Percentiles rank a stretch among this genome's conserved stretches.
Evolutionary conservation across 1,140 invertebrate genomes (phyloP).

Genomic region (Prorops nasuta): DNA sequence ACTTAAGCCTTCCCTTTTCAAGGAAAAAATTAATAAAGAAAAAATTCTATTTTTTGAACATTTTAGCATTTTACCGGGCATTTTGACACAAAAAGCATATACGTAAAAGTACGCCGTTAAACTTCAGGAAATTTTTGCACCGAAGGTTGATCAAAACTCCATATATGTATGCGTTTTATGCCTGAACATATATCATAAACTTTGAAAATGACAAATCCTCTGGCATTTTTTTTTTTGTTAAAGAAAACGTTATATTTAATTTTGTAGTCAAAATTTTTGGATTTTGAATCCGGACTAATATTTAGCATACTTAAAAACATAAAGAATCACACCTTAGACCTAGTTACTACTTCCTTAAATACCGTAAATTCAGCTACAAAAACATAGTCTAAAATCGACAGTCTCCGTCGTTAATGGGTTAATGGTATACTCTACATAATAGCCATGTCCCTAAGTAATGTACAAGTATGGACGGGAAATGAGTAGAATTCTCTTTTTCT

Average conservation of each 20-base stretch:
- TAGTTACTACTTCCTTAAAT: background rate
- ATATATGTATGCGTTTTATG: background rate
- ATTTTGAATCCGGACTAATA: background rate
- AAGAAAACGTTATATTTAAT: background rate
- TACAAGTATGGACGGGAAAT: too few species aligned
- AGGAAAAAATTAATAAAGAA: too few species aligned
- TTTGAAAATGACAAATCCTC: background rate
- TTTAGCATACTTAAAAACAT: too few species aligned
- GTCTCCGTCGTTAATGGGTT: background rate
- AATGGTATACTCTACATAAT: background rate
- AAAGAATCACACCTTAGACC: too few species aligned
- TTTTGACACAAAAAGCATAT: too few species aligned
- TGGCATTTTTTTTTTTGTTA: background rate
- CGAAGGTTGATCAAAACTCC: background rate
- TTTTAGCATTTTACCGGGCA: background rate
- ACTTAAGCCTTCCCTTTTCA: background rate
- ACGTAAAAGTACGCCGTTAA: background rate
- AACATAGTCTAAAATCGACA: too few species aligned
- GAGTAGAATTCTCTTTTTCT: background rate
- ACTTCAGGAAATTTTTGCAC: background rate
- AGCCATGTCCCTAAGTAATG: too few species aligned
- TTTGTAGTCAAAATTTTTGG: background rate
- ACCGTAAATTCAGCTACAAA: too few species aligned
- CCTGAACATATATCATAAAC: background rate
- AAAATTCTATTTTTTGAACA: background rate